A percentile compares a stretch with the other conserved stretches of the same genome.
Conservation (phyloP, 2,888 invertebrate genomes). For the Baronia brevicornis region DNA sequence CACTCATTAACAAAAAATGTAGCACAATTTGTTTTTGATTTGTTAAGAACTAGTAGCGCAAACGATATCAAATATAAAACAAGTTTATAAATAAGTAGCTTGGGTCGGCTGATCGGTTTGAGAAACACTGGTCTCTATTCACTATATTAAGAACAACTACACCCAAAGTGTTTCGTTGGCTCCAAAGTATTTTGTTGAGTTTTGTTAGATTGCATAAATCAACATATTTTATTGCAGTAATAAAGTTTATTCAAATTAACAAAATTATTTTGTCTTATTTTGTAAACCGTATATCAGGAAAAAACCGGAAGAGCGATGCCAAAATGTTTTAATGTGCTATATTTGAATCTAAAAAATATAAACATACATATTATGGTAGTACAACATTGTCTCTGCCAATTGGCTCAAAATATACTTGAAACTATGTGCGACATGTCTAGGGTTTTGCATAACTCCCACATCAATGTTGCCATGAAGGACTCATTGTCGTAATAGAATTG, state of each 20-base stretch:
- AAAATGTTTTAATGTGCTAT: too few relatives aligned
- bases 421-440: too few relatives aligned
- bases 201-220: slow-evolving; percentile 58
- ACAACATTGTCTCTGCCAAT: too few relatives aligned
- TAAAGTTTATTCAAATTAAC: slow-evolving; percentile 72
- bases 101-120: slow-evolving; percentile 38
- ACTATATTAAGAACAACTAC: slow-evolving; percentile 63
- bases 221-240: slow-evolving; percentile 72
- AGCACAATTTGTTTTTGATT: not conserved
- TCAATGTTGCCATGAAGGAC: too few relatives aligned
- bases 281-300: not conserved
- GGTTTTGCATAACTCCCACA: too few relatives aligned
- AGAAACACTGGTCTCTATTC: slow-evolving; percentile 68
- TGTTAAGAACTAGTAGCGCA: not conserved
- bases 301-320: slow-evolving; percentile 2
- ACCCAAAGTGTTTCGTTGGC: slow-evolving; percentile 68
- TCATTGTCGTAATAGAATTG: too few relatives aligned
- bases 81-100: slow-evolving; percentile 11
- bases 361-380: too few relatives aligned
- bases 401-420: too few relatives aligned
- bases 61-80: slow-evolving; percentile 16
- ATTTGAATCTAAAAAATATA: too few relatives aligned
- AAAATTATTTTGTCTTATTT: slow-evolving; percentile 28
- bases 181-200: slow-evolving; percentile 73
- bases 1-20: slow-evolving; percentile 1